Conservation (phyloP, 1,140 invertebrate genomes). For the Heliconius hermathena region DNA sequence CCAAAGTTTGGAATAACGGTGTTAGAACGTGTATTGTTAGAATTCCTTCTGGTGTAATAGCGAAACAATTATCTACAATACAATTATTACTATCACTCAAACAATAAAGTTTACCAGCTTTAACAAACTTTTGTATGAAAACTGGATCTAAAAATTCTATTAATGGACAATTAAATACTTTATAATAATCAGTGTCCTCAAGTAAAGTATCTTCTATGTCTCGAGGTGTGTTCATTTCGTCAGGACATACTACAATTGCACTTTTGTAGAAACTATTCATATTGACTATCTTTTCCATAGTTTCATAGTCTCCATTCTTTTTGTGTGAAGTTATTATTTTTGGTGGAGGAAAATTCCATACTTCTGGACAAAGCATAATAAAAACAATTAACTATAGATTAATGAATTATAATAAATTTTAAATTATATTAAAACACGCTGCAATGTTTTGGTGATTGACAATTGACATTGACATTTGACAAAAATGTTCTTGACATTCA, state of each 20-base stretch:
- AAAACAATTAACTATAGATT: background rate
- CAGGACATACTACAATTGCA: conserved; percentile 66
- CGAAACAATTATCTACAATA: conserved; percentile 62
- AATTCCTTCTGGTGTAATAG: conserved; percentile 65
- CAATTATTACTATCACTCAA: conserved; percentile 60
- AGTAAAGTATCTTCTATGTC: conserved; percentile 55
- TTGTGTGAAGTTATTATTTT: conserved; percentile 54
- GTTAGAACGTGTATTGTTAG: conserved; percentile 62
- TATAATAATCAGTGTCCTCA: conserved; percentile 70
- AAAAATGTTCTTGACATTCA: background rate
- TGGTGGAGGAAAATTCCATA: conserved; percentile 63
- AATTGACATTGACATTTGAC: conserved; percentile 1
- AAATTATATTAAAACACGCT: background rate
- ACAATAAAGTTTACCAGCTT: conserved; percentile 61
- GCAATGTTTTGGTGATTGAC: background rate
- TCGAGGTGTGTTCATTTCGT: conserved; percentile 56
- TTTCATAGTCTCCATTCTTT: conserved; percentile 45
- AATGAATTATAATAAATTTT: background rate
- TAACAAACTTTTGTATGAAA: conserved; percentile 69
- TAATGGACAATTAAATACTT: conserved; percentile 54
- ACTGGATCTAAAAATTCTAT: conserved; percentile 56
- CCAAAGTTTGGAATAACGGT: conserved; percentile 62
- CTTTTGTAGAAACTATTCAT: conserved; percentile 69
- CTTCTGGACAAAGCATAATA: conserved; percentile 69
- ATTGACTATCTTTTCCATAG: conserved; percentile 43